Percentiles rank a stretch among this genome's conserved stretches.
phyloP scores from a whole-genome alignment of 2,797 vertebrate species.

The Prionace glauca region DNA sequence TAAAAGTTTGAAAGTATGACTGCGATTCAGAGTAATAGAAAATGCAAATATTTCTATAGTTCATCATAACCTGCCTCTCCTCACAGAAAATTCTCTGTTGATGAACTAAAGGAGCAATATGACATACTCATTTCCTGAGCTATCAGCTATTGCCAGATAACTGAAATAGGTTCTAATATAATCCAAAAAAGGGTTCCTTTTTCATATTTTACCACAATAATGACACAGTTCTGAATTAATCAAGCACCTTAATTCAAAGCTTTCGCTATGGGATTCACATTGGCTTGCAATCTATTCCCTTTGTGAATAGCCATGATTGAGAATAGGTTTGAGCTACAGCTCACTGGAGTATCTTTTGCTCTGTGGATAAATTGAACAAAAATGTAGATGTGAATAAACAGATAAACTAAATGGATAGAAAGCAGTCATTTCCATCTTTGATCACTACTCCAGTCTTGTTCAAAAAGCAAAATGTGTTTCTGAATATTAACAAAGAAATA shows the following conservation, averaged over 20 bases:
- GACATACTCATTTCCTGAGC: neutral
- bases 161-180: neutral
- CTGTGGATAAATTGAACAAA: neutral
- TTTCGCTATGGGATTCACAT: neutral
- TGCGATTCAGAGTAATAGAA: neutral
- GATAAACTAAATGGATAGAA: neutral
- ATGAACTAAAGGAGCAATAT: neutral
- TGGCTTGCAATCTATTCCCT: neutral
- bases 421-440: neutral
- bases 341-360: neutral
- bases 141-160: neutral
- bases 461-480: neutral
- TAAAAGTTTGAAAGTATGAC: neutral
- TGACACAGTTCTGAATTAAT: neutral
- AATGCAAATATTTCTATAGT: conserved; percentile 4
- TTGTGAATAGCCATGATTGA: neutral
- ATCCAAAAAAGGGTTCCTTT: neutral
- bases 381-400: neutral
- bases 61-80: neutral
- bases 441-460: neutral
- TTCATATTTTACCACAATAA: neutral
- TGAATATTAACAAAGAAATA: neutral
- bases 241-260: neutral
- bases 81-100: neutral
- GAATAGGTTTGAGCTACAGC: neutral